These are phyloP conservation scores for Panonychus citri DNA, from an alignment of 1,140 invertebrate species.

Conservation along the genomic window DNA sequence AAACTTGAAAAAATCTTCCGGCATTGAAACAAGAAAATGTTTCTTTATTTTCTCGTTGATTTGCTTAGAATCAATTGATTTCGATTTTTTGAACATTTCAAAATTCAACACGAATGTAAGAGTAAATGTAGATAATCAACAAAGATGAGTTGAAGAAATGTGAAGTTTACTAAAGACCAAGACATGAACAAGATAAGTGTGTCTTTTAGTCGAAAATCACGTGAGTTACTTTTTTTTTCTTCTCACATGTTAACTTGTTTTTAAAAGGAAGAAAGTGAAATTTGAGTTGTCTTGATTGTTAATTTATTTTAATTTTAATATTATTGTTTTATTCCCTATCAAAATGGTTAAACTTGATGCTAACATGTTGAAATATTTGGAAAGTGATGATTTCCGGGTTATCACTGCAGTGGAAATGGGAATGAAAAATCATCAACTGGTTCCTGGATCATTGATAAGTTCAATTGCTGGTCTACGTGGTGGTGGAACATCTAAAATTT, in stretches of 20 bases:
- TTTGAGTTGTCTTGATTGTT: too few species aligned
- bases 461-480: slow-evolving; percentile 79
- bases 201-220: too few species aligned
- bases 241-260: too few species aligned
- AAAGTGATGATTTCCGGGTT: slow-evolving; percentile 71
- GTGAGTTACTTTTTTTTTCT: too few species aligned
- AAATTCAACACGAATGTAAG: too few species aligned
- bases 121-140: too few species aligned
- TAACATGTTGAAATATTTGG: slow-evolving; percentile 61
- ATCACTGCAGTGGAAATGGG: slow-evolving; percentile 95
- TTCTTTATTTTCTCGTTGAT: slow-evolving; percentile 18
- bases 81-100: neutral
- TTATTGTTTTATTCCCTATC: too few species aligned
- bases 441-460: slow-evolving; percentile 61
- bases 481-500: slow-evolving; percentile 75
- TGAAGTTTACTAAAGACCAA: too few species aligned
- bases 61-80: neutral
- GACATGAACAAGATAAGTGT: too few species aligned
- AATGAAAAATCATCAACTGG: slow-evolving; percentile 97
- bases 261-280: too few species aligned
- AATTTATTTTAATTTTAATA: too few species aligned
- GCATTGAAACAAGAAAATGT: slow-evolving; percentile 61
- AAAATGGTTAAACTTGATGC: slow-evolving; percentile 86
- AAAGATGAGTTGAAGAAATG: too few species aligned
- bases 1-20: slow-evolving; percentile 61